Evolutionary conservation across 2,113 vertebrate species (phyloP), one percentile per base, ranked within the genome.

Genomic region (Petaurus breviceps): DNA sequence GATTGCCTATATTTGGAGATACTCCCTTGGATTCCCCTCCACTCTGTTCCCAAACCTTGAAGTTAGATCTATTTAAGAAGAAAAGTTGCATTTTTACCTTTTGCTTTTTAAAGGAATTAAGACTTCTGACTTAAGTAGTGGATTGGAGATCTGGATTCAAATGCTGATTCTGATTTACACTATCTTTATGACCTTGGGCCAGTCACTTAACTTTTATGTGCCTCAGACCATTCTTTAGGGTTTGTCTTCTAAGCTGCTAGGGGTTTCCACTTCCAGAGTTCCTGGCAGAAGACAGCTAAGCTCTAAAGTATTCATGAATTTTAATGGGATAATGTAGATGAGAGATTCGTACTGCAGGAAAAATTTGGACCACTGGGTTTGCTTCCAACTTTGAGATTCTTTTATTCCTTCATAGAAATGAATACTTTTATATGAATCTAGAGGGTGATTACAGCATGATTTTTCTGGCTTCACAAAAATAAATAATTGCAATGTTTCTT

Each of bases 401-500:
- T 68, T 68, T 16, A 68, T 68, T 68, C 4, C 31, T 6, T 68
- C 31, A 68, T 68, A 68, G 31, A 37, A 68, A 68, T 37, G 61
- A 68, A 68, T 12, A 68, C 14, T 68, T 37, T 68, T 68, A 4
- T n/a, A 37, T 68, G 61, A 68, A 68, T 68, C 11, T 68, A 37
- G 61, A 31, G 57, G 37, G 22, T 68, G 4, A 16, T 68, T 68
- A 14, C 28, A 61, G 26, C 10, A 37, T 68, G 31, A 5, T 37
- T 68, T 68, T 68, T 68, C 31, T 68, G 51, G 26, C 54, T 96
- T 95, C 95, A 92, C 68, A 43, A 89, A 94, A 97, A 92, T 96
- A 91, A 92, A 96, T 96, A 90, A 93, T 51, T 93, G 22, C 53
- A 95, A 94, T 31, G 8, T 89, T 96, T 68, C 95, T 94, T 96